Evolutionary conservation across 2,113 vertebrate species (phyloP), one percentile per base, ranked within the genome.

Genomic region (Coryphaenoides rupestris): DNA sequence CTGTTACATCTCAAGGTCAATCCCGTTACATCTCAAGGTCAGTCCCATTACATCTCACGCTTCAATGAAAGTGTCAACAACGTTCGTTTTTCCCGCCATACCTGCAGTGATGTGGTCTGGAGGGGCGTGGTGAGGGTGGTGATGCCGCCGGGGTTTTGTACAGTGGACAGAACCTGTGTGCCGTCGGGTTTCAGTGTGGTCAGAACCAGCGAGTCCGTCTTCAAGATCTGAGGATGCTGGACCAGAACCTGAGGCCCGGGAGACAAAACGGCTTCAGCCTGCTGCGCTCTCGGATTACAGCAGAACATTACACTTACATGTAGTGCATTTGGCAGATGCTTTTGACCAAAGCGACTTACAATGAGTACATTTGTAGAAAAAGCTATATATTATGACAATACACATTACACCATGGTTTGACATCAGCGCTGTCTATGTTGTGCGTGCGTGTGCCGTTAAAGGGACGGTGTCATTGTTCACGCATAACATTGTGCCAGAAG

Each of bases 181-280:
- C 95, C 94, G 0, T 98, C 96, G 0, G 95, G 83, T 70, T 98
- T 98, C 73, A 98, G 79, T 0, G 96, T 96, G 0, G 97, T 96
- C 78, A 99, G 83, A 72, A 99, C 94, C 67, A 99, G 87, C 3
- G 96, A 98, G 73, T 99, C 97, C 0, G 96, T 96, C 84, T 99
- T 99, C 69, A 98, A 92, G 78, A 99, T 96, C 88, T 99, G 97
- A 62, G 96, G 97, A 60, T 98, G 97, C 58, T 98, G 97, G 65
- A 98, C 93, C 60, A 99, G 88, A 71, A 99, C 89, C 97, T 99
- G 68, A 23, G n/a, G n/a, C n/a, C 46, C 6, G 54, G 55, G 13
- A 13, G 47, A 16, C 47, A 50, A 50, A 50, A n/a, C 15, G 5
- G 47, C 47, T 50, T 16, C n/a, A 17, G n/a, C 47, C 47, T 50